A percentile compares a stretch with the other conserved stretches of the same genome.
Evolutionary conservation across 2,113 vertebrate species (phyloP).

Genomic region (Cyprinodon brontotheroides): DNA sequence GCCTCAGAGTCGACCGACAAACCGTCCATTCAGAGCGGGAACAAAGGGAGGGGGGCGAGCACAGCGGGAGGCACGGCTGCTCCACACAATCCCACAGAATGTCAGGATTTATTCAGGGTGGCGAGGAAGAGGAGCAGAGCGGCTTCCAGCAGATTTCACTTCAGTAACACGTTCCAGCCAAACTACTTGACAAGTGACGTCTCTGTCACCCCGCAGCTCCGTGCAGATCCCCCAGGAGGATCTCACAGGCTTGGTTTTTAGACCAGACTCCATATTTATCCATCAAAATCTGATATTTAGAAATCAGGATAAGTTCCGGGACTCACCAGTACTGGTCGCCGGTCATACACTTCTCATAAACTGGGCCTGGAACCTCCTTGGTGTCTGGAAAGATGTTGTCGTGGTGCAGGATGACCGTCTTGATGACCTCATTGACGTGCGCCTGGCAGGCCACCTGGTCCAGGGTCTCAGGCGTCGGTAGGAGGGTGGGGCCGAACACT

Average conservation of each 20-base stretch:
- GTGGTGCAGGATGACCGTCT: conserved; percentile 97
- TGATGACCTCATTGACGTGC: conserved; percentile 96
- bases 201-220: neutral
- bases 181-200: neutral
- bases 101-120: conserved; percentile 12
- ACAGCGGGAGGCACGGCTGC: conserved; percentile 30
- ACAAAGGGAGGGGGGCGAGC: conserved; percentile 40
- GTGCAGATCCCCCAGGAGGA: too few species aligned
- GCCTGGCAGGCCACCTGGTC: conserved; percentile 98
- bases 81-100: conserved; percentile 2
- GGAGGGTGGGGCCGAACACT: conserved; percentile 95
- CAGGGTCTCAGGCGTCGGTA: conserved; percentile 95
- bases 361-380: conserved; percentile 94
- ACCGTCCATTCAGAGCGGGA: conserved; percentile 36
- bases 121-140: neutral
- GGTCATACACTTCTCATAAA: conserved; percentile 99
- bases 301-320: neutral
- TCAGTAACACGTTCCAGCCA: neutral
- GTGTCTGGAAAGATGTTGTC: conserved; percentile 95
- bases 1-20: conserved; percentile 12
- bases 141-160: neutral
- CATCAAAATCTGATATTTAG: neutral
- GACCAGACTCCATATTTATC: neutral
- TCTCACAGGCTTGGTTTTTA: neutral
- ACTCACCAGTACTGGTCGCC: conserved; percentile 97